phyloP scores from a whole-genome alignment of 2,797 vertebrate species.

The Hipposideros larvatus region DNA sequence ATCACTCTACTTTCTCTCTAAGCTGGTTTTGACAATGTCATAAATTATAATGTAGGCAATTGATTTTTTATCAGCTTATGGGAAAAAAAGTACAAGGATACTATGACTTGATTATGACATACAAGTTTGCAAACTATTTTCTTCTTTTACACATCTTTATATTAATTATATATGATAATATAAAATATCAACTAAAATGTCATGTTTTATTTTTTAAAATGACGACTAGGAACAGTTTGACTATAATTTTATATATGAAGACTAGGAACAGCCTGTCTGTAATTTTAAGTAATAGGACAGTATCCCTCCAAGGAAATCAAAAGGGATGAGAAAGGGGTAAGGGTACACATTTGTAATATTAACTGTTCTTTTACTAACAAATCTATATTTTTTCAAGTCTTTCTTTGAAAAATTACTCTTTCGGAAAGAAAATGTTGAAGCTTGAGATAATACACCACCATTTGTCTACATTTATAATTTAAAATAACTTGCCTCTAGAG shows the following conservation, averaged over 20 bases:
- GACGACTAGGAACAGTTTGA: not conserved
- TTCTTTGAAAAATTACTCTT: constrained; percentile 43
- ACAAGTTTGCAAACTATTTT: constrained; percentile 45
- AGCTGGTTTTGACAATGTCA: constrained; percentile 53
- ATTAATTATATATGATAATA: not conserved
- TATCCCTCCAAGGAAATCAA: not conserved
- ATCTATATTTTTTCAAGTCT: constrained; percentile 33
- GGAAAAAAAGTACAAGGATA: constrained; percentile 13
- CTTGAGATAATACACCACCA: not conserved
- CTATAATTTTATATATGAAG: not conserved
- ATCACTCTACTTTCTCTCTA: constrained; percentile 46
- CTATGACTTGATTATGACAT: constrained; percentile 34
- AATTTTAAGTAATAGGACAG: constrained; percentile 29
- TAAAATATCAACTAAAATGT: constrained; percentile 46
- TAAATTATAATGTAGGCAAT: constrained; percentile 24
- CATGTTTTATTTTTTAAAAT: constrained; percentile 22
- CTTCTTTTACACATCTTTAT: constrained; percentile 32
- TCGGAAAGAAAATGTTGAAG: constrained; percentile 52
- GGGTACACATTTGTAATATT: not conserved
- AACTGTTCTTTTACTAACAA: constrained; percentile 27
- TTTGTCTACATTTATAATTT: constrained; percentile 19
- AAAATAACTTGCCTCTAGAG: constrained; percentile 32
- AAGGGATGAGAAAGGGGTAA: not conserved
- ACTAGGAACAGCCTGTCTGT: not conserved
- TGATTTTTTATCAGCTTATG: constrained; percentile 59